Percentiles rank a stretch among this genome's conserved stretches.
Conservation (phyloP, 2,113 vertebrate species). For the Calidris pygmaea region DNA sequence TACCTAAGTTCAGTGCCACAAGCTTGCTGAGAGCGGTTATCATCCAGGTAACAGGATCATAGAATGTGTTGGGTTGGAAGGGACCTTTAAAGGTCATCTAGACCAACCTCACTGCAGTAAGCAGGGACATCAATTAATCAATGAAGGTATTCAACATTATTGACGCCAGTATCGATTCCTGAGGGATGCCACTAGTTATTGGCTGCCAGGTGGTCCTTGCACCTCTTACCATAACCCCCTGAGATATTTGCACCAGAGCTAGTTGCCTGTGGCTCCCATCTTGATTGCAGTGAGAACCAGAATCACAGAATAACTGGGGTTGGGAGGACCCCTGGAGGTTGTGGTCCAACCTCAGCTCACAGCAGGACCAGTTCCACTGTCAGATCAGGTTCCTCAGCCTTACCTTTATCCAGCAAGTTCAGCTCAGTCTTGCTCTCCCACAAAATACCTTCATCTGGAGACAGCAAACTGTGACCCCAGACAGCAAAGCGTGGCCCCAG, state of each 20-base stretch:
- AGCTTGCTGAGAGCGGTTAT: background rate
- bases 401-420: background rate
- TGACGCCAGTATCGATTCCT: background rate
- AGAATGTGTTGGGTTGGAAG: no score
- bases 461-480: background rate
- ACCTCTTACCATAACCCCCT: background rate
- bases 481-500: background rate
- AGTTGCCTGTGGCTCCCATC: background rate
- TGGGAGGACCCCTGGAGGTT: background rate
- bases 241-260: background rate
- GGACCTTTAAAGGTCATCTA: no score
- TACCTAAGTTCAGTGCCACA: background rate
- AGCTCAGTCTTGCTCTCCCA: background rate
- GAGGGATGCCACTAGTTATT: background rate
- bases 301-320: background rate
- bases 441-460: background rate
- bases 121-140: no score
- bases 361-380: background rate
- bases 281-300: background rate
- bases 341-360: background rate
- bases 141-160: background rate
- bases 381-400: background rate
- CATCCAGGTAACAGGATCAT: background rate
- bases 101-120: no score
- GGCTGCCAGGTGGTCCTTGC: background rate